A percentile compares a stretch with the other conserved stretches of the same genome.
Evolutionary conservation across 2,113 vertebrate species (phyloP).

Genomic region (Dascyllus trimaculatus): DNA sequence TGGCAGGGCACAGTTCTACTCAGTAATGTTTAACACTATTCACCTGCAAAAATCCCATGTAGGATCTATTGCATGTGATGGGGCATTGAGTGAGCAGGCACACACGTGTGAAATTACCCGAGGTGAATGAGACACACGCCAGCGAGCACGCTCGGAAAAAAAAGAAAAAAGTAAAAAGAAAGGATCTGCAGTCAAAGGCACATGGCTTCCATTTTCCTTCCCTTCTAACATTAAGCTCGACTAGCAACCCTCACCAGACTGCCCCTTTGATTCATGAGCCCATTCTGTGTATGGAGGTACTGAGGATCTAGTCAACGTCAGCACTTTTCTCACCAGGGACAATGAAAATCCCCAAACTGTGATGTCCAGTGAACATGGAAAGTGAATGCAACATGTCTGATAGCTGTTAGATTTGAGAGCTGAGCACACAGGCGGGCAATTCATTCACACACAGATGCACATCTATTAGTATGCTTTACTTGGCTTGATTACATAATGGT

Average conservation of each 20-base stretch:
- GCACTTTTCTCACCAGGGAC: constrained; percentile 7
- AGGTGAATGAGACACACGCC: constrained; percentile 25
- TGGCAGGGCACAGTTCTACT: neutral
- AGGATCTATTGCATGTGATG: constrained; percentile 24
- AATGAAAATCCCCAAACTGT: constrained; percentile 8
- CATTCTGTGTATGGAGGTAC: constrained; percentile 2
- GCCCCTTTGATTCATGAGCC: constrained; percentile 34
- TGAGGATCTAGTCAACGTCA: constrained; percentile 32
- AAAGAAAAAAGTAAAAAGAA: neutral
- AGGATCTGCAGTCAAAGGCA: constrained; percentile 30
- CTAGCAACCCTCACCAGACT: constrained; percentile 3
- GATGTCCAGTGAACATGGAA: constrained; percentile 10
- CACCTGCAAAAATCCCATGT: neutral
- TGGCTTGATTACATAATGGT: neutral
- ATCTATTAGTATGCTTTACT: neutral
- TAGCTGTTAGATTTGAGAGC: neutral
- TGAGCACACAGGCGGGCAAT: neutral
- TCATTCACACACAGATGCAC: neutral
- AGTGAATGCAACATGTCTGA: constrained; percentile 19
- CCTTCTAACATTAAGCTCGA: neutral
- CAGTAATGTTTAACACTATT: constrained; percentile 24
- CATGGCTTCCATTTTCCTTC: constrained; percentile 13
- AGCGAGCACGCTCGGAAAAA: constrained; percentile 15
- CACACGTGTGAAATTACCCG: constrained; percentile 35
- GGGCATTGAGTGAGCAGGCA: constrained; percentile 28